Base-by-base conservation (phyloP, 2,888 invertebrate species). In the Ennomos erosarius region DNA sequence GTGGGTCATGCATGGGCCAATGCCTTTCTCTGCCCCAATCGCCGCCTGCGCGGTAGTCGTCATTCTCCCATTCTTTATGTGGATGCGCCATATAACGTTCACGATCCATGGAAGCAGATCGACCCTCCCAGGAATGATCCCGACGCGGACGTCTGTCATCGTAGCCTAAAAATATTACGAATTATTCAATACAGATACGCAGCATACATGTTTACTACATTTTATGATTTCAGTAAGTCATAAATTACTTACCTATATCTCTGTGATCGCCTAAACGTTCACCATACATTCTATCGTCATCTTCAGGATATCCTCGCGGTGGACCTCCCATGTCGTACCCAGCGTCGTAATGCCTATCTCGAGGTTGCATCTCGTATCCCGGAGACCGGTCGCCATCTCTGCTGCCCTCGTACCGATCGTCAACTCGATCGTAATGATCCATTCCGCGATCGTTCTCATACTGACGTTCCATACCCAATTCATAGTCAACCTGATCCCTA, bases 101-200 rank as follows among this genome's bases (percentile, higher is more conserved):
- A 52, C 90, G 86, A 45, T 93, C 93, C 64, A 92, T 78, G 0
- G 92, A 92, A 8, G 88, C 83, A 46, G 90, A 87, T 8, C 91
- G 82, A n/a, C 91, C 88, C 64, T 93, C 93, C 94, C 94, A 94
- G 12, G 94, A 93, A 39, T 90, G 93, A 69, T 93, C 90, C 38
- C 94, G 90, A 62, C 85, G 87, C 8, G 86, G 88, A 45, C 93
- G 90, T 26, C 92, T 84, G 51, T 93, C 93, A 59, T 94, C 93
- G 71, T 92, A 93, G 62, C 90, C 92, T 83, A 26, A 35, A 67
- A 69, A 51, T 64, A 33, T 11, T 35, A 26, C 26, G 4, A 26
- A 12, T 79, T 78, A 53, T 26, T 44, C 45, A 33, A 50, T n/a
- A 45, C 16, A 51, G 43, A 62, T 39, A 35, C 34, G 9, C 40